phyloP scores from a whole-genome alignment of 2,113 vertebrate genomes.

The Albula goreensis region DNA sequence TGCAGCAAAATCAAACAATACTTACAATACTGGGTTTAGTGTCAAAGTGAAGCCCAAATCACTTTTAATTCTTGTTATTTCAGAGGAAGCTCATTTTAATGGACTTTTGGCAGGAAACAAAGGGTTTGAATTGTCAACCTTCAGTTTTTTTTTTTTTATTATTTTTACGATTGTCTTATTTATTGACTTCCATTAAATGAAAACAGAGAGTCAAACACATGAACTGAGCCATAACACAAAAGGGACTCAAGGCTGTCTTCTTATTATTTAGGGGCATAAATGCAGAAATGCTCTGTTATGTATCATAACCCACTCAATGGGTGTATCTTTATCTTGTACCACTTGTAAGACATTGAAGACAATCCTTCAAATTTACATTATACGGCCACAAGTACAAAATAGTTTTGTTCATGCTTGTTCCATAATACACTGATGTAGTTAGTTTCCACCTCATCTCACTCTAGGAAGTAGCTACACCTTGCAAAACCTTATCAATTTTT shows the following conservation, averaged over 20 bases:
- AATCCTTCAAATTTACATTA: slow-evolving; percentile 1
- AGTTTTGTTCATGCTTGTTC: not conserved
- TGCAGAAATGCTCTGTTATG: not conserved
- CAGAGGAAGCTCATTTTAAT: not conserved
- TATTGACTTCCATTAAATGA: not conserved
- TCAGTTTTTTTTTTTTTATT: too few species aligned
- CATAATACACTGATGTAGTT: not conserved
- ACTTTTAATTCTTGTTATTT: slow-evolving; percentile 21
- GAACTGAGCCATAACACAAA: not conserved
- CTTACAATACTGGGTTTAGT: not conserved
- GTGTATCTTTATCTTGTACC: not conserved
- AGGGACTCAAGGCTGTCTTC: not conserved
- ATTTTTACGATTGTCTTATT: not conserved
- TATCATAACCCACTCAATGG: not conserved
- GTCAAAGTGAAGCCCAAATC: slow-evolving; percentile 11
- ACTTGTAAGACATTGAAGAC: slow-evolving; percentile 10
- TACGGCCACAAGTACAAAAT: not conserved
- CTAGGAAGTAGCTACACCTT: not conserved
- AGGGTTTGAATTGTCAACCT: not conserved
- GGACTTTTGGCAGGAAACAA: not conserved
- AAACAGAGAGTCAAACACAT: not conserved
- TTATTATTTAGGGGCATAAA: not conserved
- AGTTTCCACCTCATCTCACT: not conserved
- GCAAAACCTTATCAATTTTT: not conserved
- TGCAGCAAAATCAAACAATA: not conserved